Evolutionary conservation across 2,888 invertebrate genomes (phyloP), one percentile per base, ranked within the genome.

Genomic region (Drosophila neonasuta): DNA sequence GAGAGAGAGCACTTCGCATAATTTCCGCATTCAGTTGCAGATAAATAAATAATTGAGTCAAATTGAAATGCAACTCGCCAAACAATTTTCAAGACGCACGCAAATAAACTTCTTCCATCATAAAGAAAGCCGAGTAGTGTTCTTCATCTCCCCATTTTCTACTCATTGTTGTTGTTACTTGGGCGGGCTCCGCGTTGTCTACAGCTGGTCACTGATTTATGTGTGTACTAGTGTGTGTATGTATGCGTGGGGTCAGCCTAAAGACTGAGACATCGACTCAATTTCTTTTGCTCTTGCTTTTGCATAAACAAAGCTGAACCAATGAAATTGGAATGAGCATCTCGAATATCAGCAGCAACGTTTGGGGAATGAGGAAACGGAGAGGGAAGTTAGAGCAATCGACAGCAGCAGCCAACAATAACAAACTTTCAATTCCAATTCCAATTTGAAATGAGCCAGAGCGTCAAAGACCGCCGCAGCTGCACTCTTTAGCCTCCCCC

Each of bases 21-120:
- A 85, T 82, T 82, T 83, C 88, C 87, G 87, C 87, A 83, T 87
- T 87, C 88, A 87, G 71, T 79, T 85, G 87, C 67, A 87, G 83
- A 84, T 84, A 84, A 84, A 84, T 84, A 84, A 84, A 84, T 84
- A 84, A 84, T 87, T 84, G 88, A 84, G 83, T 84, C 83, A 84
- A 84, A 84, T 84, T 84, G 86, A 84, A 84, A 84, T 87, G 83
- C 83, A 83, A 73, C 83, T 83, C 87, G 83, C 83, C 80, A 87
- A 84, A 84, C 83, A 87, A 86, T 84, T 87, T 73, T 70, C 75
- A 58, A 71, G 71, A 66, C 66, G 76, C 81, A 87, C 87, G 87
- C 87, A 86, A 81, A 86, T 81, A 81, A 81, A 86, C 85, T 86
- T 86, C 74, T 86, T 86, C 74, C 49, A 41, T 39, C 67, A 58